Conservation (phyloP, 1,140 invertebrate species). For the Neodiprion pinetum region DNA sequence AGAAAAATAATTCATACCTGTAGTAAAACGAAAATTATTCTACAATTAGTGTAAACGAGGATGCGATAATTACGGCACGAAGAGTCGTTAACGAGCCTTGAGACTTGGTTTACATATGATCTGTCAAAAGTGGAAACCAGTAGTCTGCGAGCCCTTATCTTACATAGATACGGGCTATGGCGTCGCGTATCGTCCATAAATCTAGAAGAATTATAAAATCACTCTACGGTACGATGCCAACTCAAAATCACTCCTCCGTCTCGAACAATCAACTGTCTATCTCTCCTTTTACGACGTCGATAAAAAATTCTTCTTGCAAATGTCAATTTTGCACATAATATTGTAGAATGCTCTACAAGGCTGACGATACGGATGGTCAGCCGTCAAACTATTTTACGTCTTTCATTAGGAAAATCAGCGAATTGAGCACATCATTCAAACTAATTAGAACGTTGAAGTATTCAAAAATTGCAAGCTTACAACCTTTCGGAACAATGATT, state of each 20-base stretch:
- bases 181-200: neutral
- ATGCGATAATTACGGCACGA: too few relatives aligned
- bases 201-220: constrained; percentile 8
- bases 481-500: neutral
- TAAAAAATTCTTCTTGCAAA: too few relatives aligned
- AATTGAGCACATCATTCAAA: neutral
- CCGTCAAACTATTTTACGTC: too few relatives aligned
- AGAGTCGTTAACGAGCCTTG: neutral
- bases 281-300: neutral
- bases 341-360: too few relatives aligned
- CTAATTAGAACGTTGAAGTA: neutral
- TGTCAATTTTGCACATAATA: too few relatives aligned
- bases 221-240: neutral
- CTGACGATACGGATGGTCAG: too few relatives aligned
- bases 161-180: neutral
- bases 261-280: neutral
- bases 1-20: too few relatives aligned
- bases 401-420: too few relatives aligned
- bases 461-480: neutral
- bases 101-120: neutral
- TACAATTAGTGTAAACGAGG: too few relatives aligned
- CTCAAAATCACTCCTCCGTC: neutral
- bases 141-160: neutral
- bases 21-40: too few relatives aligned
- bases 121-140: neutral